Evolutionary conservation across 2,888 invertebrate genomes (phyloP), one percentile per base, ranked within the genome.

Genomic region (Amphipoea lucens): DNA sequence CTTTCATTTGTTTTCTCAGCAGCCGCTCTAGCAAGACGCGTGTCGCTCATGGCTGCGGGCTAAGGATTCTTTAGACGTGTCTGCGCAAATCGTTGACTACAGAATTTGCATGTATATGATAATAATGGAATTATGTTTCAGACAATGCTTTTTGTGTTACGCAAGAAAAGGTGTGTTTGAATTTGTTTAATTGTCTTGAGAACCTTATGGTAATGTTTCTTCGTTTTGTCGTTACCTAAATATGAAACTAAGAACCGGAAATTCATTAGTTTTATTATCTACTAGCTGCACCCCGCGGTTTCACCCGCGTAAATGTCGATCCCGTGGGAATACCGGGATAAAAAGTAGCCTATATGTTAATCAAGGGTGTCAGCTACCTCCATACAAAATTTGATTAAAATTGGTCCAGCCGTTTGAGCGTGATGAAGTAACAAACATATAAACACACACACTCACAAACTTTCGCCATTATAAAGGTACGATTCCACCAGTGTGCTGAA

Each of bases 11-110:
- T 29, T 29, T 7, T 17, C 14, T 29, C 23, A 3, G 17, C 1
- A 14, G 36, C 20, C 5, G 4, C 29, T 69, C 12, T 69, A 23
- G 23, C 4, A 23, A 36, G 36, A 23, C 23, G 9, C 51, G 7
- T 51, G 23, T 9, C 11, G 5, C 60, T 42, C 11, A 11, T 60
- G 17, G 17, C 11, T 17, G 20, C 40, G 4, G 42, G 4, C 4
- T 62, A n/a, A 40, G 4, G 60, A 60, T n/a, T 72, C 70, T 77
- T 69, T 72, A 83, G 63, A 82, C 82, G 77, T 78, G 81, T 69
- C 71, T 9, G 40, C 74, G 80, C 85, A 87, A 87, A 83, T 63
- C 23, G 12, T 69, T 68, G 71, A 23, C 63, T 51, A 42, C 36
- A 72, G 0, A 65, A 72, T 87, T 83, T 79, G 45, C 84, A 83